Evolutionary conservation across 2,113 vertebrate species (phyloP), one percentile per base, ranked within the genome.

Genomic region (Aspidoscelis tigris): DNA sequence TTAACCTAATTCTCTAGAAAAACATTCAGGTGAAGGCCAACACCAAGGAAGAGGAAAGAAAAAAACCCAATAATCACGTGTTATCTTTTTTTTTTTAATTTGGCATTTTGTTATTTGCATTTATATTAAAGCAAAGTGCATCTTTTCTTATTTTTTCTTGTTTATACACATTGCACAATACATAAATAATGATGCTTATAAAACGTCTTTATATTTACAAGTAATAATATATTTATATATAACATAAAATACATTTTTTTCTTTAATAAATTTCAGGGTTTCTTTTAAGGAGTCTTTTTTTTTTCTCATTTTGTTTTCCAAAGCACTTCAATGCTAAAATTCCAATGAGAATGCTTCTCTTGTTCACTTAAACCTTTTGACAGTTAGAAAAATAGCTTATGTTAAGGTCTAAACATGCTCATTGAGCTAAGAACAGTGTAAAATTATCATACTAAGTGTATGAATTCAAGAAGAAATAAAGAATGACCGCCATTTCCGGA

Each of bases 71-170:
- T 14, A 91, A 94, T 91, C 89, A 91, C 44, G 78, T 95, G 91
- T 96, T 96, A 93, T 96, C 93, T 94, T 92, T 94, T 92, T 96
- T 96, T 97, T 96, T 96, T 96, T 96, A 96, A 97, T 98, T 99
- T 98, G 97, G 97, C 97, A 98, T 99, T 84, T 98, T 98, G 97
- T 98, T 98, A 97, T 98, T 97, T 98, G 97, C 97, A 98, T 98
- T 99, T 99, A 99, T 99, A 99, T 99, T 99, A 99, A 96, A 99
- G 98, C 98, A 99, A 99, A 99, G 98, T 99, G 98, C 98, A 99
- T 99, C 97, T 99, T 98, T 97, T 96, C 96, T 98, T 97, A 96
- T 94, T 96, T 98, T 97, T 97, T 98, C 97, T 98, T 96, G 95
- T 99, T 98, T 98, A 96, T 96, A 99, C 98, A 99, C 98, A 99